These are phyloP conservation scores for Antechinus flavipes DNA, from an alignment of 2,113 vertebrate genomes.

Conservation along the genomic window DNA sequence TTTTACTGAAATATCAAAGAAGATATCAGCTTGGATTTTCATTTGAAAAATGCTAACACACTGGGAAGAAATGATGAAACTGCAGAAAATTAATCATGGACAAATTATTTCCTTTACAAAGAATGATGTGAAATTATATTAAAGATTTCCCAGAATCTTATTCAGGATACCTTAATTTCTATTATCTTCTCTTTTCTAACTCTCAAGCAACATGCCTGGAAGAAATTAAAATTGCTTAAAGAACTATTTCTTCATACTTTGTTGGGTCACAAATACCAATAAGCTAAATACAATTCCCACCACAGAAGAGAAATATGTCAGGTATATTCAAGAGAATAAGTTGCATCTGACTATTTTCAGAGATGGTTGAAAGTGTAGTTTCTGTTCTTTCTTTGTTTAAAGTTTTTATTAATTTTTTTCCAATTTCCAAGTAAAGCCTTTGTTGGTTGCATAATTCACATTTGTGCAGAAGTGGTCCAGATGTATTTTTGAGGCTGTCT, in stretches of 20 bases:
- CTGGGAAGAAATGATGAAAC: neutral
- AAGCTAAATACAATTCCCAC: conserved; percentile 17
- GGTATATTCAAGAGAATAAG: conserved; percentile 22
- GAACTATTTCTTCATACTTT: conserved; percentile 35
- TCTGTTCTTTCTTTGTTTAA: conserved; percentile 37
- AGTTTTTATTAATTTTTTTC: neutral
- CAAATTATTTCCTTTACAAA: neutral
- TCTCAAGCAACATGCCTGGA: conserved; percentile 40
- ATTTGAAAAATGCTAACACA: neutral
- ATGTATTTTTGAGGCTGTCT: conserved; percentile 24
- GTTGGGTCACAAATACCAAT: conserved; percentile 3
- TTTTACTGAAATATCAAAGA: neutral
- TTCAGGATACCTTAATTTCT: conserved; percentile 32
- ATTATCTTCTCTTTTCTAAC: conserved; percentile 49
- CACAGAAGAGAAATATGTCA: conserved; percentile 31
- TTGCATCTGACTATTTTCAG: conserved; percentile 52
- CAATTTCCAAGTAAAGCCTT: conserved; percentile 42
- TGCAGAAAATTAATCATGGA: neutral
- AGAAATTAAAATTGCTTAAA: conserved; percentile 53
- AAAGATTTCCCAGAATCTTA: conserved; percentile 3
- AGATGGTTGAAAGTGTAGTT: conserved; percentile 30
- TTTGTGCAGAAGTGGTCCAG: conserved; percentile 41
- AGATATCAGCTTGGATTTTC: neutral
- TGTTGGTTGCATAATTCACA: conserved; percentile 22
- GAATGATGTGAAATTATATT: neutral